These are phyloP conservation scores for Ormyrus rosae DNA, from an alignment of 2,888 invertebrate genomes.

Conservation along the genomic window DNA sequence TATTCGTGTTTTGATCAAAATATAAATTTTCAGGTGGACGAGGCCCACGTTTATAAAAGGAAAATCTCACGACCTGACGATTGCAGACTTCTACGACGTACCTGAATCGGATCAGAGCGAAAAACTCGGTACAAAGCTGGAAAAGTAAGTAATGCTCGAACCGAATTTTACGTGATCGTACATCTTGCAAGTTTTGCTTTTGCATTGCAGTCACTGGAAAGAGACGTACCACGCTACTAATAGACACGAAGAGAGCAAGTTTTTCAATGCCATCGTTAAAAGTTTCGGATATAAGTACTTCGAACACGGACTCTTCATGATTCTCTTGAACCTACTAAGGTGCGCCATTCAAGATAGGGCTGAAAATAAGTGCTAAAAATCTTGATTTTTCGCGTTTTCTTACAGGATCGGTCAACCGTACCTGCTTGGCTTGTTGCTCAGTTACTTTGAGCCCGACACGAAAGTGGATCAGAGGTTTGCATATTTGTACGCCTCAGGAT, in stretches of 20 bases:
- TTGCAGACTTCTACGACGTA: conserved; percentile 82
- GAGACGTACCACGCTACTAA: too few species aligned
- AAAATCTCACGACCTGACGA: conserved; percentile 79
- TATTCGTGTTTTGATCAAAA: too few species aligned
- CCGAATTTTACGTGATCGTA: too few species aligned
- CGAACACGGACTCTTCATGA: too few species aligned
- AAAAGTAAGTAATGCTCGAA: conserved; percentile 74
- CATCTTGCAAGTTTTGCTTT: too few species aligned
- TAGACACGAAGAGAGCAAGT: too few species aligned
- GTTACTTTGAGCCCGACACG: conserved; percentile 79
- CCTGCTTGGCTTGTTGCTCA: conserved; percentile 80
- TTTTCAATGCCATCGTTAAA: neutral
- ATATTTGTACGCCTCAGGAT: conserved; percentile 81
- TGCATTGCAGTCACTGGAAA: too few species aligned
- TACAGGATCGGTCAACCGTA: conserved; percentile 76
- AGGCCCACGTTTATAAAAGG: conserved; percentile 81
- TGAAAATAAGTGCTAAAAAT: too few species aligned
- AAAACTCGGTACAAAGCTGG: conserved; percentile 81
- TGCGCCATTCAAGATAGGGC: conserved; percentile 71
- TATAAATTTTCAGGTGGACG: conserved; percentile 79
- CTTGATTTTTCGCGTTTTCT: too few species aligned
- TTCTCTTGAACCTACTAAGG: conserved; percentile 70
- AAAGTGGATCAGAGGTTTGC: conserved; percentile 78
- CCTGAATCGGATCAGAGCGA: conserved; percentile 81
- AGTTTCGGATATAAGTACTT: too few species aligned